phyloP scores from a whole-genome alignment of 2,113 vertebrate genomes.

The Mustela lutreola region DNA sequence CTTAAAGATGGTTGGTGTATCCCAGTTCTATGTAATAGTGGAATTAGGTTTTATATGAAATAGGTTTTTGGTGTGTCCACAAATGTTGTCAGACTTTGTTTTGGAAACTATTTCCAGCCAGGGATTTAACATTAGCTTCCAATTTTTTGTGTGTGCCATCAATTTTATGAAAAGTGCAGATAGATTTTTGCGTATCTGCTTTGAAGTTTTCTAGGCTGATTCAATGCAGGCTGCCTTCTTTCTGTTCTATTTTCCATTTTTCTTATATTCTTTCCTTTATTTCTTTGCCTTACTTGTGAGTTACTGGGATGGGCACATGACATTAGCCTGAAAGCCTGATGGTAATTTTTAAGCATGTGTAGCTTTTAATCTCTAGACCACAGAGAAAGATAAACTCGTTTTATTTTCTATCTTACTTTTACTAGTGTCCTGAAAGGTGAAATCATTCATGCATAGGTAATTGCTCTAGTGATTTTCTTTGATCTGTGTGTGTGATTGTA shows the following conservation, averaged over 20 bases:
- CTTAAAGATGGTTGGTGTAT: background rate
- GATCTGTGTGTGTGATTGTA: constrained; percentile 51
- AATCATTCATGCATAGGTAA: constrained; percentile 64
- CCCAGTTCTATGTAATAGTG: background rate
- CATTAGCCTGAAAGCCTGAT: constrained; percentile 3
- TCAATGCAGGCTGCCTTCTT: background rate
- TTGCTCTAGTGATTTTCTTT: constrained; percentile 66
- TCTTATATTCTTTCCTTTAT: background rate
- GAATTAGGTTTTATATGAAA: background rate
- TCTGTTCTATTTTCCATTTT: background rate
- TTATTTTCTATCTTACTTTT: constrained; percentile 68
- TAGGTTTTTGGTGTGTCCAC: background rate
- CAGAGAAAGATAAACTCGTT: constrained; percentile 50
- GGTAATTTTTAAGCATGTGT: constrained; percentile 18
- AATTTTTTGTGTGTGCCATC: background rate
- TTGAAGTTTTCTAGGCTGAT: background rate
- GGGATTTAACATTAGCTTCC: background rate
- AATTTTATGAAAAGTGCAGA: background rate
- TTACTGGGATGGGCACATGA: background rate
- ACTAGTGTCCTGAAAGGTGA: constrained; percentile 66
- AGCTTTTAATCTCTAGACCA: background rate
- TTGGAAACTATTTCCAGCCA: constrained; percentile 10
- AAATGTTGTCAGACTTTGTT: background rate
- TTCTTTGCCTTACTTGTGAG: background rate
- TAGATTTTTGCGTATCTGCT: background rate